Percentiles rank a stretch among this genome's conserved stretches.
Evolutionary conservation across 2,797 vertebrate species (phyloP).

Genomic region (Heteromormyrus szaboi): DNA sequence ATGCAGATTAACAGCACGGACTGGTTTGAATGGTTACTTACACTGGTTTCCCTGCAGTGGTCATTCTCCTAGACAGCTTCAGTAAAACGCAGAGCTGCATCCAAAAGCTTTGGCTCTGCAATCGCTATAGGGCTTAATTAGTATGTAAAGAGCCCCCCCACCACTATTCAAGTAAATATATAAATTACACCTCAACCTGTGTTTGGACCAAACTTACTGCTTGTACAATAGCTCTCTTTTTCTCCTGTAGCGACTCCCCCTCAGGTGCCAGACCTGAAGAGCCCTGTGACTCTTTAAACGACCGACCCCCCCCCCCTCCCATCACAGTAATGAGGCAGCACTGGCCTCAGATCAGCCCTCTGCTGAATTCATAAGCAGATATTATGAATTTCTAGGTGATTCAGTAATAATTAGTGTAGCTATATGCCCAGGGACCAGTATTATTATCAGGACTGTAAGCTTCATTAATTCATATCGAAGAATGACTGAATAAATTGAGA

Average conservation of each 20-base stretch:
- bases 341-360: background rate
- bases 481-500: background rate
- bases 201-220: background rate
- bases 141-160: background rate
- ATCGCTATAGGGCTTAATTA: background rate
- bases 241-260: background rate
- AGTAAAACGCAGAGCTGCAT: background rate
- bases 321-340: background rate
- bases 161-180: background rate
- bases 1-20: background rate
- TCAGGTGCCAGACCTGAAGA: background rate
- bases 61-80: background rate
- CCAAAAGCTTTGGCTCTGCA: background rate
- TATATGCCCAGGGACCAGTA: background rate
- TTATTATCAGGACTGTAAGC: background rate
- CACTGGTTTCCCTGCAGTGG: background rate
- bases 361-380: slow-evolving; percentile 4
- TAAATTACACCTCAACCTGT: background rate
- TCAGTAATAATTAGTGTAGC: background rate
- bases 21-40: background rate
- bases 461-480: background rate
- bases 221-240: background rate
- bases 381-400: background rate
- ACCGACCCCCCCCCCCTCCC: background rate
- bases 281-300: background rate